Evolutionary conservation across 2,888 invertebrate genomes (phyloP).

Genomic region (Synanthedon andrenaeformis): DNA sequence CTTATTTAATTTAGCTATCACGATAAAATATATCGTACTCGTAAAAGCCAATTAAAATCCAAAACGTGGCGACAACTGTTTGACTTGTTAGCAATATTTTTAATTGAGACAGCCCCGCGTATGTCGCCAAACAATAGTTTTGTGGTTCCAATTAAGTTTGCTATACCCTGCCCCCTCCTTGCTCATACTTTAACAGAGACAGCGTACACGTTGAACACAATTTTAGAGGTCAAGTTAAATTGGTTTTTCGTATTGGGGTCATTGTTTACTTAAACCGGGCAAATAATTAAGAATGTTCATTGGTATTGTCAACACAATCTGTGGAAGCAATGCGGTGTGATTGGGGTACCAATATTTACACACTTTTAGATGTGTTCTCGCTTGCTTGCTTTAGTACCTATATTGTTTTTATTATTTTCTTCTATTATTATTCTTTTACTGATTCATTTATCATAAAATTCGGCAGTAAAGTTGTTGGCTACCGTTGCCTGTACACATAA

Average conservation of each 20-base stretch:
- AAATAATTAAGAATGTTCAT: constrained; percentile 69
- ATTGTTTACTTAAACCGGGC: constrained; percentile 58
- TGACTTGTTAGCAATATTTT: constrained; percentile 64
- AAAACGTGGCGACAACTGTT: constrained; percentile 57
- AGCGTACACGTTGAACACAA: constrained; percentile 5
- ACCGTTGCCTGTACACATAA: no score
- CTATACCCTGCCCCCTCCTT: constrained; percentile 14
- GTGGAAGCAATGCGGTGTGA: constrained; percentile 29
- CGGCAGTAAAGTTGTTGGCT: no score
- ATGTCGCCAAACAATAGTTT: constrained; percentile 53
- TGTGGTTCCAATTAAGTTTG: constrained; percentile 21
- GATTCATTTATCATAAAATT: no score
- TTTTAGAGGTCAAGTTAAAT: constrained; percentile 20
- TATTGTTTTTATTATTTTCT: not conserved
- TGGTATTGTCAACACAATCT: constrained; percentile 63
- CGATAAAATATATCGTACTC: constrained; percentile 39
- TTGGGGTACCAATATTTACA: constrained; percentile 52
- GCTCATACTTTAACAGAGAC: constrained; percentile 3
- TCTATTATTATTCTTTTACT: no score
- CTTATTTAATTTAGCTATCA: constrained; percentile 15
- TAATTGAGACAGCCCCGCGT: constrained; percentile 60
- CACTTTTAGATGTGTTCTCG: constrained; percentile 26
- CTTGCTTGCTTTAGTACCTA: not conserved
- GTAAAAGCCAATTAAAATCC: constrained; percentile 60
- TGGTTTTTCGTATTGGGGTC: constrained; percentile 36